These are phyloP conservation scores for Poeciliopsis occidentalis DNA, from an alignment of 2,113 vertebrate species.

Conservation along the genomic window DNA sequence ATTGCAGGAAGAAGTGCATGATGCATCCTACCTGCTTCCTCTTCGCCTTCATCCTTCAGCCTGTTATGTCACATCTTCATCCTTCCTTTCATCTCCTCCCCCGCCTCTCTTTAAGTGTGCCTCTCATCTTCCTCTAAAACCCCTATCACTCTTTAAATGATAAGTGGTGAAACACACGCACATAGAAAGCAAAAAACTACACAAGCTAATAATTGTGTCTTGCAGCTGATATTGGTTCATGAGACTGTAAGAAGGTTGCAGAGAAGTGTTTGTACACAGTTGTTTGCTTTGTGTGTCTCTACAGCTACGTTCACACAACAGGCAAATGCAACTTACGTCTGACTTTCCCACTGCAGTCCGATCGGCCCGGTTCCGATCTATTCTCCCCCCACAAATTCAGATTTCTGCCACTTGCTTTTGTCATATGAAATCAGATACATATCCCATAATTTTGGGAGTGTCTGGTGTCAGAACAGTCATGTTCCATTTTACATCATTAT, in stretches of 20 bases:
- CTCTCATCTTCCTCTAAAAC: background rate
- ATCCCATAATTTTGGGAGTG: too few relatives aligned
- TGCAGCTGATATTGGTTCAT: background rate
- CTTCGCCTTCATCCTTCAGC: background rate
- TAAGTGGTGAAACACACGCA: conserved; percentile 11
- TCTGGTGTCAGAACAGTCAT: too few relatives aligned
- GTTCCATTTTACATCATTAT: too few relatives aligned
- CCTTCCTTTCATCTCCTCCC: conserved; percentile 4
- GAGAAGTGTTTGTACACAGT: too few relatives aligned
- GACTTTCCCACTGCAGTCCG: too few relatives aligned
- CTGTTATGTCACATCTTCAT: conserved; percentile 1
- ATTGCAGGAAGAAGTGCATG: background rate
- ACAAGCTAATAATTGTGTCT: conserved; percentile 2
- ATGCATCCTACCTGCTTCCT: background rate
- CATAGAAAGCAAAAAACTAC: conserved; percentile 1
- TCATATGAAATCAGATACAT: too few relatives aligned
- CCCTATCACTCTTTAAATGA: background rate
- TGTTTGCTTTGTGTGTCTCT: too few relatives aligned
- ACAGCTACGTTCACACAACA: too few relatives aligned
- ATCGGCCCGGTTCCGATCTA: too few relatives aligned
- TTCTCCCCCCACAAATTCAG: too few relatives aligned
- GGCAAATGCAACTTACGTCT: too few relatives aligned
- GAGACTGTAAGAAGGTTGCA: background rate
- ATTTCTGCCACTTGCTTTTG: too few relatives aligned
- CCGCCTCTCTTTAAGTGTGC: background rate